Base-by-base conservation (phyloP, 2,888 invertebrate species). In the Oasisia sp. region DNA sequence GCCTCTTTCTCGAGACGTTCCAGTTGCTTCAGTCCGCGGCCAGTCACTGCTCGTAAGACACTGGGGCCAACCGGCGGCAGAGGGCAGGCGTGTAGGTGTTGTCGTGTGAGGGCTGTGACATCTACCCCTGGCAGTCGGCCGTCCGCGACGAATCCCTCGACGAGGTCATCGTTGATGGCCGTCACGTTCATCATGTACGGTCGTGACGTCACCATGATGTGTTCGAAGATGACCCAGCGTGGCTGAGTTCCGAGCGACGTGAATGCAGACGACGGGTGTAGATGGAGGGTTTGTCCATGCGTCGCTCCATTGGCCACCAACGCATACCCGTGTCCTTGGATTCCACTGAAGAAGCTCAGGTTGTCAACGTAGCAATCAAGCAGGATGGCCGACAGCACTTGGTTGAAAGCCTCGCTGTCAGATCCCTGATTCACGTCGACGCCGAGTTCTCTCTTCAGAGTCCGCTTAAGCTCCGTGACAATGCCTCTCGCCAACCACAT, bases 181-280 rank as follows among this genome's bases (percentile, higher is more conserved):
- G 95, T 95, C 32, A 95, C 93, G 58, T 95, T 95, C 44, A 95
- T 94, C 44, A 95, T 94, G 92, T 95, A 95, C 45, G 95, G 94
- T 89, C 93, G 92, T 11, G 94, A 94, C 2, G 95, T 95, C 91
- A 94, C 94, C 14, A 95, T 92, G 12, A 95, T 93, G 91, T 95
- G 94, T 90, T 94, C 94, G 91, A 94, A 95, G 8, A 95, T 94
- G 19, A 95, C 92, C 95, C 95, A 95, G 32, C 94, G 93, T 27
- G 95, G 95, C 12, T 93, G 92, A 8, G 92, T 12, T 32, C 94
- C 95, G 12, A 95, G 93, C 45, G 94, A 90, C 19, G 92, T 92
- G 19, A 95, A 74, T 11, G 94, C 92, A n/a, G 95, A 95, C 0
- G 95, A 95, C 8, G 96, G 96, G 93, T 95, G 95, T 9, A 95